These are phyloP conservation scores for Pissodes strobi DNA, from an alignment of 1,140 invertebrate species.

Conservation along the genomic window DNA sequence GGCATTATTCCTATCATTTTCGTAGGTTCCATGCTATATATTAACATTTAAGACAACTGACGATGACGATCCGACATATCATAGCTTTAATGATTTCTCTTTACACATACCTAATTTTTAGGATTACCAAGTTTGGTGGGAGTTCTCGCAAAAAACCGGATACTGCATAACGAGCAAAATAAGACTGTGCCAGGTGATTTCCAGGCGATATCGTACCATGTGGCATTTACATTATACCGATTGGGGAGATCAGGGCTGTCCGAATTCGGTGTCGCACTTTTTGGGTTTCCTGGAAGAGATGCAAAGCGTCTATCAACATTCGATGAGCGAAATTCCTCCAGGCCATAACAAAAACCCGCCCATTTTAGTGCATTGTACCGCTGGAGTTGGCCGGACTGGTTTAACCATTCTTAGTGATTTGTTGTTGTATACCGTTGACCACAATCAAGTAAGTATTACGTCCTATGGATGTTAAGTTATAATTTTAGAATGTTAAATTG, in stretches of 20 bases:
- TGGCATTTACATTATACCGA: slow-evolving; percentile 83
- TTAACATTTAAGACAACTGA: no score
- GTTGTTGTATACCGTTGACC: slow-evolving; percentile 82
- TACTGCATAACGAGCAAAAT: slow-evolving; percentile 65
- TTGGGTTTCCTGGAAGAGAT: slow-evolving; percentile 82
- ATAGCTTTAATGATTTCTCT: no score
- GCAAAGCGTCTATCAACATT: slow-evolving; percentile 77
- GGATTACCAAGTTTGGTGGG: slow-evolving; percentile 72
- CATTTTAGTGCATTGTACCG: slow-evolving; percentile 71
- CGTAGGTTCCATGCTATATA: no score
- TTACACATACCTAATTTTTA: slow-evolving; percentile 27
- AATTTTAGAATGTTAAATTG: no score
- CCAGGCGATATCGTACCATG: slow-evolving; percentile 65
- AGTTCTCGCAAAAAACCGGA: slow-evolving; percentile 66
- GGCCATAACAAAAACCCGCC: slow-evolving; percentile 73
- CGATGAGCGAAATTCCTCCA: slow-evolving; percentile 66
- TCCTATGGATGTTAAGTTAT: not conserved
- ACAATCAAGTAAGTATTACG: slow-evolving; percentile 72
- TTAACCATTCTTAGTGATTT: slow-evolving; percentile 79
- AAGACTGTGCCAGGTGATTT: slow-evolving; percentile 60
- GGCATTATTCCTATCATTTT: no score
- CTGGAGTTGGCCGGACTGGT: slow-evolving; percentile 73
- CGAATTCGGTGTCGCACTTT: slow-evolving; percentile 51
- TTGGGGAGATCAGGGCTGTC: slow-evolving; percentile 72
- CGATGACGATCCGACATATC: no score